Percentiles rank a stretch among this genome's conserved stretches.
phyloP scores from a whole-genome alignment of 2,113 vertebrate genomes.

The Lipotes vexillifer region DNA sequence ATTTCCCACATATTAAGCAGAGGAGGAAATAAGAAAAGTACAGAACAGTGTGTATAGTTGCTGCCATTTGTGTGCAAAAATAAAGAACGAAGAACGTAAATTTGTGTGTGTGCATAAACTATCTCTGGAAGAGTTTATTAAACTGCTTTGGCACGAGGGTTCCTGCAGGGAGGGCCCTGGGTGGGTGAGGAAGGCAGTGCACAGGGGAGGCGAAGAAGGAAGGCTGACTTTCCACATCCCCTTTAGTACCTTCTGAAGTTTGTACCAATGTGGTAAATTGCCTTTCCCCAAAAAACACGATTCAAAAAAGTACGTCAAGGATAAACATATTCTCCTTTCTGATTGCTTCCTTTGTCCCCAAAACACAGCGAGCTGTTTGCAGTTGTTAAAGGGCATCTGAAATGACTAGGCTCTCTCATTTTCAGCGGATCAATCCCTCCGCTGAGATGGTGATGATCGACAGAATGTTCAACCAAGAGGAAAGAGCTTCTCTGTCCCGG shows the following conservation, averaged over 20 bases:
- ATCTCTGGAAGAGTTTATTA: not conserved
- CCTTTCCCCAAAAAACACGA: not conserved
- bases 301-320: not conserved
- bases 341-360: not conserved
- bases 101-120: not conserved
- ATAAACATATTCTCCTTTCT: not conserved
- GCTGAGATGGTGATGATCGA: slow-evolving; percentile 99
- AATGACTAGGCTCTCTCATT: slow-evolving; percentile 42
- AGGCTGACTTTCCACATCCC: not conserved
- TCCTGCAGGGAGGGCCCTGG: not conserved
- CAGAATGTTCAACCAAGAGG: slow-evolving; percentile 98
- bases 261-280: not conserved
- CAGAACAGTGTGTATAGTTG: not conserved
- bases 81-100: not conserved
- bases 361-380: not conserved
- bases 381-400: not conserved
- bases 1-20: not conserved
- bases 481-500: slow-evolving; percentile 91
- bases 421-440: slow-evolving; percentile 91
- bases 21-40: not conserved
- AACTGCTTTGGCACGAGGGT: not conserved
- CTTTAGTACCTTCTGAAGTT: not conserved
- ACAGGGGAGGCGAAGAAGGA: not conserved
- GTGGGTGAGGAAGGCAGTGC: not conserved
- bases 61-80: not conserved